Evolutionary conservation across 1,140 invertebrate species (phyloP).

Genomic region (Heliconius congener): DNA sequence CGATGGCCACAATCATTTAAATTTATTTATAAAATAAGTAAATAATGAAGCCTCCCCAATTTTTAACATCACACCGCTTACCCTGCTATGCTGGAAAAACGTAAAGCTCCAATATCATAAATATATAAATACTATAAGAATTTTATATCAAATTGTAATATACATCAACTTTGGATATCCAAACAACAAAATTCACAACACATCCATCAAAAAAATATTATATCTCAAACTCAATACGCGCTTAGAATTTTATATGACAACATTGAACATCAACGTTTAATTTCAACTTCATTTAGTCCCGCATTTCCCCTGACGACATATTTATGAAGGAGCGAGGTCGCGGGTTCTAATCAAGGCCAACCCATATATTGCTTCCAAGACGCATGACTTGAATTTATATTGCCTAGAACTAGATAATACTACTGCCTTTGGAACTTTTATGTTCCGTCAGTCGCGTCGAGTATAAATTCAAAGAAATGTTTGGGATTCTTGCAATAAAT

Average conservation of each 20-base stretch:
- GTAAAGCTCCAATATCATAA: too few species aligned
- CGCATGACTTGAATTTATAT: slow-evolving; percentile 48
- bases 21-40: too few species aligned
- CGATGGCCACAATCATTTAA: too few species aligned
- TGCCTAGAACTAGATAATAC: slow-evolving; percentile 43
- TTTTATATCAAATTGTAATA: too few species aligned
- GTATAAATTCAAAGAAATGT: slow-evolving; percentile 50
- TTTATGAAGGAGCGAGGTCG: slow-evolving; percentile 40
- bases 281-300: slow-evolving; percentile 27
- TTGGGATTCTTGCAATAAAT: slow-evolving; percentile 41
- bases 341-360: slow-evolving; percentile 42
- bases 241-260: slow-evolving; percentile 11
- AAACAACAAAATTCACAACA: not conserved
- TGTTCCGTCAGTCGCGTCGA: slow-evolving; percentile 45
- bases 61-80: too few species aligned
- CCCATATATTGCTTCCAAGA: slow-evolving; percentile 42
- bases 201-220: not conserved
- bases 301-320: slow-evolving; percentile 40
- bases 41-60: too few species aligned
- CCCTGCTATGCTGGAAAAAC: too few species aligned
- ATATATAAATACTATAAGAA: too few species aligned
- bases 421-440: slow-evolving; percentile 38
- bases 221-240: not conserved
- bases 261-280: slow-evolving; percentile 27
- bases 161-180: not conserved